Percentiles rank a stretch among this genome's conserved stretches.
Evolutionary conservation across 2,113 vertebrate species (phyloP).

Genomic region (Arizona elegans): DNA sequence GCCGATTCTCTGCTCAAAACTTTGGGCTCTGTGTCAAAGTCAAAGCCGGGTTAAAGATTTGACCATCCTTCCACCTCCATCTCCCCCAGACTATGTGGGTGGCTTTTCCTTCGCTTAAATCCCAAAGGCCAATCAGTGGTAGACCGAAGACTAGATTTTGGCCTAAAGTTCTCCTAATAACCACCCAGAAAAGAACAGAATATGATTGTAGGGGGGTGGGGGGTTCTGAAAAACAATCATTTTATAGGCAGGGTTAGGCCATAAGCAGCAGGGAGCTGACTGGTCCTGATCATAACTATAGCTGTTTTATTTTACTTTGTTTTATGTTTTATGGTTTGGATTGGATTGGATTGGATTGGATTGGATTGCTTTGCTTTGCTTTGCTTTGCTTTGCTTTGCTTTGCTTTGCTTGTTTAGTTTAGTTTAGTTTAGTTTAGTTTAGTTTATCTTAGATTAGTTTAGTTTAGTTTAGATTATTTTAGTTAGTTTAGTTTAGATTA

Average conservation of each 20-base stretch:
- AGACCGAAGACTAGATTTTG: background rate
- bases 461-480: background rate
- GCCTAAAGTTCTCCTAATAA: background rate
- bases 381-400: no score
- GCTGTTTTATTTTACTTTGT: background rate
- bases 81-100: background rate
- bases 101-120: background rate
- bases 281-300: background rate
- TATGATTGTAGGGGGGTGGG: background rate
- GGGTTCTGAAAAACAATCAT: background rate
- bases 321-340: background rate
- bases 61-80: no score
- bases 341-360: background rate
- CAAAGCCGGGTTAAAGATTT: background rate
- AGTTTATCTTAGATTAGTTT: background rate
- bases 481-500: accelerated
- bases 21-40: background rate
- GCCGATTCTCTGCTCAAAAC: background rate
- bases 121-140: background rate
- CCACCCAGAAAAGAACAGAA: background rate
- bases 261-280: background rate
- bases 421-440: background rate
- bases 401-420: no score
- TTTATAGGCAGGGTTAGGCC: background rate
- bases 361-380: no score